Percentiles rank a stretch among this genome's conserved stretches.
Conservation (phyloP, 2,888 invertebrate species). For the Leptura quadrifasciata region DNA sequence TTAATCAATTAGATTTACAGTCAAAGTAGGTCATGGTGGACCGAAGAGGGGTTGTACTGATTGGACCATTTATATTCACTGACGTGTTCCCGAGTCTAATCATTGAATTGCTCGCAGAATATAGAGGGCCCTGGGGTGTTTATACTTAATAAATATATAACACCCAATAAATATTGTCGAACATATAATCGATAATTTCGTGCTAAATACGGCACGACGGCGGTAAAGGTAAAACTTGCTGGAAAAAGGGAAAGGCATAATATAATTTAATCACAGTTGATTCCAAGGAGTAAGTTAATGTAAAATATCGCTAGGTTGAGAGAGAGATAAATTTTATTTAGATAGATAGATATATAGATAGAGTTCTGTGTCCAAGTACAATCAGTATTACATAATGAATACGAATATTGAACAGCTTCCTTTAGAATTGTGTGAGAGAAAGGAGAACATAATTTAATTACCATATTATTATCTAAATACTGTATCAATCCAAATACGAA, state of each 20-base stretch:
- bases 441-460: no score
- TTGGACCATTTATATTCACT: slow-evolving; percentile 21
- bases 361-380: no score
- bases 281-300: no score
- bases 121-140: neutral
- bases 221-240: neutral
- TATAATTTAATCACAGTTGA: no score
- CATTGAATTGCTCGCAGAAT: slow-evolving; percentile 15
- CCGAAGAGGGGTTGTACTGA: slow-evolving; percentile 11
- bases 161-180: slow-evolving; percentile 15
- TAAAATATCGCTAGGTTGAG: no score
- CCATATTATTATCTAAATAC: no score
- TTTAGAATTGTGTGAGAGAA: no score
- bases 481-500: no score
- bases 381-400: no score
- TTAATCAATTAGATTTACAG: slow-evolving; percentile 19
- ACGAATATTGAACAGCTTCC: no score
- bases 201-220: neutral
- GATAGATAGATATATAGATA: no score
- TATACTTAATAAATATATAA: slow-evolving; percentile 15
- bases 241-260: neutral
- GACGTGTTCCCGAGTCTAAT: neutral
- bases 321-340: no score
- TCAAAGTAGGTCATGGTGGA: slow-evolving; percentile 14
- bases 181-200: neutral